phyloP scores from a whole-genome alignment of 64 coral and sea anemone genomes.

The Montipora capricornis region DNA sequence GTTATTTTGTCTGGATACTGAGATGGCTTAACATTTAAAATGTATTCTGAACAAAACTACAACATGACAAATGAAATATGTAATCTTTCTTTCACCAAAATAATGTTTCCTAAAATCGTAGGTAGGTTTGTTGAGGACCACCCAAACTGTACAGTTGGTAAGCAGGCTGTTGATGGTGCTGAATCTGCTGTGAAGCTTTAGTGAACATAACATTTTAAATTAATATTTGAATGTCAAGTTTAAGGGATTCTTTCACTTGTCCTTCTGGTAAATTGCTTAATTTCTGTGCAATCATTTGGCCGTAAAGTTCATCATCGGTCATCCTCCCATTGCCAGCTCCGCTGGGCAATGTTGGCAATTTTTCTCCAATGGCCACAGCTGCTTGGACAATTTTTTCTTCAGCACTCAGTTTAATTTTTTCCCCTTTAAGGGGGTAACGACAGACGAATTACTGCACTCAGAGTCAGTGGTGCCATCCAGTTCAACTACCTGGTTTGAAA shows the following conservation, averaged over 20 bases:
- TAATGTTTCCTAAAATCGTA: not conserved
- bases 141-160: not conserved
- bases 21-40: no score
- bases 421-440: not conserved
- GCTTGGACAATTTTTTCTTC: not conserved
- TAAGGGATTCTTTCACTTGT: not conserved
- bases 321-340: conserved; percentile 4
- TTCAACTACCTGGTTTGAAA: not conserved
- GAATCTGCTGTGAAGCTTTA: not conserved
- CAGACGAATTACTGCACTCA: not conserved
- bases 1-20: not conserved
- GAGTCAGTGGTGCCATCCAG: not conserved
- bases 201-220: not conserved
- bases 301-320: not conserved
- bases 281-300: not conserved
- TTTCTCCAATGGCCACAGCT: not conserved
- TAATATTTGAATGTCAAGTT: not conserved
- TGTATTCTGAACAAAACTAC: no score
- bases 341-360: not conserved
- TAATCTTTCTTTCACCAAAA: not conserved
- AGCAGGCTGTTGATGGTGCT: not conserved
- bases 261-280: not conserved
- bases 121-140: not conserved
- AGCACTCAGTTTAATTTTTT: not conserved
- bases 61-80: not conserved